Evolutionary conservation across 2,888 invertebrate genomes (phyloP).

Genomic region (Temnothorax unifasciatus): DNA sequence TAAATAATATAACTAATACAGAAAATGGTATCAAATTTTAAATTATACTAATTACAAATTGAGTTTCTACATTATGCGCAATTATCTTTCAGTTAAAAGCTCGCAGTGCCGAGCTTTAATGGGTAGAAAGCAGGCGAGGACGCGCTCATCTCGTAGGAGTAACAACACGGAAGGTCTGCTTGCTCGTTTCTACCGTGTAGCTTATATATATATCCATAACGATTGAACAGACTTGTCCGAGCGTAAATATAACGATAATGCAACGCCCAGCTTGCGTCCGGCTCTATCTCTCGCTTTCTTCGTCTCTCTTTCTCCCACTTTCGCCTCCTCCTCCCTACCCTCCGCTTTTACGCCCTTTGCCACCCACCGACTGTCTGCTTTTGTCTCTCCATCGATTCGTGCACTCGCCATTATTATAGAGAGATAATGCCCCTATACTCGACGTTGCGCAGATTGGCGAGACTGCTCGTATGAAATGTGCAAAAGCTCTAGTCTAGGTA

Average conservation of each 20-base stretch:
- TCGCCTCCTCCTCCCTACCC: conserved; percentile 8
- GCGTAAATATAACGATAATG: conserved; percentile 85
- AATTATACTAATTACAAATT: conserved; percentile 16
- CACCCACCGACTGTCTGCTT: conserved; percentile 58
- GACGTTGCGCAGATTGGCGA: conserved; percentile 74
- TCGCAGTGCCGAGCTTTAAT: conserved; percentile 23
- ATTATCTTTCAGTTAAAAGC: conserved; percentile 44
- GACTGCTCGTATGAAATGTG: conserved; percentile 69
- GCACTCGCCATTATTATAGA: conserved; percentile 80
- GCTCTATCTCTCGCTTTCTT: conserved; percentile 58
- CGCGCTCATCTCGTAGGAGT: conserved; percentile 30
- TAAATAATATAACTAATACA: background rate
- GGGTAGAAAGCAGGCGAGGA: conserved; percentile 11
- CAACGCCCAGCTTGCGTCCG: conserved; percentile 74
- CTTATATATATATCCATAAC: conserved; percentile 79
- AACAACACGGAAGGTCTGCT: conserved; percentile 42
- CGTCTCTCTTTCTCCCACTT: conserved; percentile 51
- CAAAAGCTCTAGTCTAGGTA: conserved; percentile 4
- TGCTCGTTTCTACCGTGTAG: conserved; percentile 63
- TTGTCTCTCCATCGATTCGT: conserved; percentile 81
- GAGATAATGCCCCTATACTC: conserved; percentile 80
- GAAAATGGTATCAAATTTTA: conserved; percentile 9
- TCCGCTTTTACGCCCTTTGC: conserved; percentile 45
- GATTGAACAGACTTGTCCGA: conserved; percentile 83
- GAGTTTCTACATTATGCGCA: conserved; percentile 13